Evolutionary conservation across 2,797 vertebrate genomes (phyloP), one percentile per base, ranked within the genome.

Genomic region (Gymnothorax javanicus): DNA sequence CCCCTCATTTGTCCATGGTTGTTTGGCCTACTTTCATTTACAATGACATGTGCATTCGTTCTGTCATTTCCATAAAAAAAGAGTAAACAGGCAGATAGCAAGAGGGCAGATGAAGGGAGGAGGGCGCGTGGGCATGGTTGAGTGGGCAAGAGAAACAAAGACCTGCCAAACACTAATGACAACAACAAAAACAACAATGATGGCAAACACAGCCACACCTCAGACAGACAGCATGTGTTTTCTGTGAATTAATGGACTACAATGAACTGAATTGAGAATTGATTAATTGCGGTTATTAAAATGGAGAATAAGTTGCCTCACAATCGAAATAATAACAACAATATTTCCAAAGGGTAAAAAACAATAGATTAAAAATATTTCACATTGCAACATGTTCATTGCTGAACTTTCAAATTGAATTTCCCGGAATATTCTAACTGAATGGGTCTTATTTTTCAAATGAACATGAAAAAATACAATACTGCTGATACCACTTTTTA

Each of bases 1-100:
- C 93, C 92, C 90, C 93, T 93, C 95, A 94, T 94, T 95, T 94
- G 94, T 94, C 92, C 92, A 91, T 88, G 86, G 91, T 95, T 95
- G 92, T 94, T 94, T 96, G 96, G 94, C 95, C 96, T 96, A 96
- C 94, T 95, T 96, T 96, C 93, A 92, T 92, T 88, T 94, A 92
- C 93, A 96, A 93, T 94, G 95, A 95, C 91, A 94, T 86, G 86
- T 91, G 87, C 92, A 92, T 94, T 95, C 95, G 92, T 94, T 94
- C 94, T 93, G 92, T 90, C 90, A 94, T 95, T 95, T 94, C 92
- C 94, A 96, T 96, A 86, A 94, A 95, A 96, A 95, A 92, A 89
- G 87, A 93, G 92, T 88, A 94, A 94, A 94, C 88, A 93, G 91
- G 85, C 81, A 86, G 86, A 87, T 87, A 71, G 23, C 71, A 57